A percentile compares a stretch with the other conserved stretches of the same genome.
These are phyloP conservation scores for Poecilia velifera DNA, from an alignment of 2,797 vertebrate species.

Conservation along the genomic window DNA sequence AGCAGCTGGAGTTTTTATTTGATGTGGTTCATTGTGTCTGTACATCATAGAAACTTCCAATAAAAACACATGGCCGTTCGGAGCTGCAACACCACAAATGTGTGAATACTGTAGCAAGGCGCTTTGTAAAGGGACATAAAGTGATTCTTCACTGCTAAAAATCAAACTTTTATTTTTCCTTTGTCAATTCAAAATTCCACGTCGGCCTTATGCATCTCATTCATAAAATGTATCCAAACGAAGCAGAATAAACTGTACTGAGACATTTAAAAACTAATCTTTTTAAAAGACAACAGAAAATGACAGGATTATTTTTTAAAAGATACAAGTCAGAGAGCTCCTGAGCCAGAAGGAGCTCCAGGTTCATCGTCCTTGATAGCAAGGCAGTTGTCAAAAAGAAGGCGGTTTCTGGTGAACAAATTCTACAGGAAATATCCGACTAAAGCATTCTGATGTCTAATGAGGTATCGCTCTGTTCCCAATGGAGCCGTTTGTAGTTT, in stretches of 20 bases:
- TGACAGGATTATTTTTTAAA: conserved; percentile 15
- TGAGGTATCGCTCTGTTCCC: conserved; percentile 76
- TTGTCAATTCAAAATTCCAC: conserved; percentile 28
- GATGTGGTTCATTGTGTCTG: neutral
- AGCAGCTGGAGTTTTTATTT: neutral
- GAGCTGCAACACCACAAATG: neutral
- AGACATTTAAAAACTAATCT: conserved; percentile 43
- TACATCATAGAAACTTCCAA: neutral
- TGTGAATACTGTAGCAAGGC: conserved; percentile 1
- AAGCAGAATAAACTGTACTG: conserved; percentile 23
- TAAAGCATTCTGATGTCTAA: conserved; percentile 76
- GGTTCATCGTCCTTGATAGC: conserved; percentile 53
- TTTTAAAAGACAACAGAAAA: conserved; percentile 48
- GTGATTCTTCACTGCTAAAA: conserved; percentile 43
- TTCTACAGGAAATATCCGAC: conserved; percentile 71
- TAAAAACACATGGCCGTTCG: neutral
- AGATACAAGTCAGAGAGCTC: conserved; percentile 50
- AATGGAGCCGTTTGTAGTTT: conserved; percentile 14
- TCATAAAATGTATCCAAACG: conserved; percentile 22
- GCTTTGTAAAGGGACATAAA: conserved; percentile 24
- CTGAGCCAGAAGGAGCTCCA: conserved; percentile 42
- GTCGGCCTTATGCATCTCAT: conserved; percentile 20
- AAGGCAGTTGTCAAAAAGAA: conserved; percentile 78
- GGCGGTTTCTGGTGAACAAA: conserved; percentile 78
- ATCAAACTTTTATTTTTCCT: conserved; percentile 31